phyloP scores from a whole-genome alignment of 2,113 vertebrate genomes.

The Acinonyx jubatus region DNA sequence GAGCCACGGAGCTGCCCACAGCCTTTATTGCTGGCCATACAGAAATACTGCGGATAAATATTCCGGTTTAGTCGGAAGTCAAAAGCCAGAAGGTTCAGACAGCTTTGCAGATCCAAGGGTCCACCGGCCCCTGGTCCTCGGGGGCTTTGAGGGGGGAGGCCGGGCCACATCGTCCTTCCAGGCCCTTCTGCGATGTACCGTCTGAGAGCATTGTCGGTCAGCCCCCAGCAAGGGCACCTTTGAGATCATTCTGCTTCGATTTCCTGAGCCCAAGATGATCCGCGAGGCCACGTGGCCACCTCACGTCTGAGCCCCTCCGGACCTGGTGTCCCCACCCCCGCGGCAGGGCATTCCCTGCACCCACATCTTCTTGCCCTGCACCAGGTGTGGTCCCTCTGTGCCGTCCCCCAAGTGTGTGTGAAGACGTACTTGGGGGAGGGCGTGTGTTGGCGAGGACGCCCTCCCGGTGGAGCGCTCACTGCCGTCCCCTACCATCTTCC shows the following conservation, averaged over 20 bases:
- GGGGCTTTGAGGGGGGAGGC: background rate
- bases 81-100: background rate
- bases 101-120: background rate
- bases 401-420: rapidly evolving
- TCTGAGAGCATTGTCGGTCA: background rate
- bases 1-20: background rate
- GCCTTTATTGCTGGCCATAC: background rate
- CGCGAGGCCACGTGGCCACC: background rate
- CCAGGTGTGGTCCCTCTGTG: rapidly evolving
- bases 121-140: rapidly evolving
- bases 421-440: rapidly evolving
- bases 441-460: rapidly evolving
- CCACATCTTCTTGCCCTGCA: background rate
- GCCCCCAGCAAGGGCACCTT: background rate
- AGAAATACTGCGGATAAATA: background rate
- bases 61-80: no score
- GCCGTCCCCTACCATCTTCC: background rate
- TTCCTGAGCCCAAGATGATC: background rate
- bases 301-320: background rate
- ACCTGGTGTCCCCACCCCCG: rapidly evolving
- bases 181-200: background rate
- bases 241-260: background rate
- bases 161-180: background rate
- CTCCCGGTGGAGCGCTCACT: rapidly evolving
- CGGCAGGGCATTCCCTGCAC: rapidly evolving